Evolutionary conservation across 2,113 vertebrate species (phyloP), one percentile per base, ranked within the genome.

Genomic region (Brienomyrus brachyistius): DNA sequence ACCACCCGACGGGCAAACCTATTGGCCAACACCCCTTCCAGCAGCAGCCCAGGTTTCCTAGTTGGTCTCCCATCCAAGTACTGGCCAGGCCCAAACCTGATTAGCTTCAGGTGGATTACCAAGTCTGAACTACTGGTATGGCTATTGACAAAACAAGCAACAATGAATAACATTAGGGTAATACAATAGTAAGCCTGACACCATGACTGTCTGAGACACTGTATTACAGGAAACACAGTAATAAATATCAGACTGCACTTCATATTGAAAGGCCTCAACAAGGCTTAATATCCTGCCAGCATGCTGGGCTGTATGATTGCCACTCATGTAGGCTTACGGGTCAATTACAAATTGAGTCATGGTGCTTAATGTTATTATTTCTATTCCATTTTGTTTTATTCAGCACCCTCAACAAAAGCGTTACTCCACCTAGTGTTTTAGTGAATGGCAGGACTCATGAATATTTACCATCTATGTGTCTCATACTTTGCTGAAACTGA

Each of bases 391-490:
- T 86, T 48, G n/a, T 8, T 86, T 86, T 27, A 86, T 51, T 13
- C 83, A 84, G 82, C 47, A 45, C 10, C 45, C 45, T 48, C 43
- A 83, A 23, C 35, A 43, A 47, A 21, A 23, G 45, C 45, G 2
- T 85, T 51, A 86, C 10, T 51, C n/a, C 83, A 86, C 83, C 83
- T 86, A 86, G 83, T 86, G 23, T 86, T 86, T n/a, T 51, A 51
- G 45, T 86, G 83, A 86, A 86, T 86, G 83, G 47, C 13, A 51
- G 43, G 7, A 1, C 6, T 70, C 83, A 86, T 51, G 83, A 27
- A 86, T 86, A 86, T 86, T 86, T 51, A 86, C 23, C 19, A 86
- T 15, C 45, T 6, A 47, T 13, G 45, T 47, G 19, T 8, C 40
- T 7, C 15, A 31, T 31, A 40, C 77, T 82, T 43, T 40, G 13